Evolutionary conservation across 2,888 invertebrate species (phyloP), one percentile per base, ranked within the genome.

Genomic region (Parnassius smintheus): DNA sequence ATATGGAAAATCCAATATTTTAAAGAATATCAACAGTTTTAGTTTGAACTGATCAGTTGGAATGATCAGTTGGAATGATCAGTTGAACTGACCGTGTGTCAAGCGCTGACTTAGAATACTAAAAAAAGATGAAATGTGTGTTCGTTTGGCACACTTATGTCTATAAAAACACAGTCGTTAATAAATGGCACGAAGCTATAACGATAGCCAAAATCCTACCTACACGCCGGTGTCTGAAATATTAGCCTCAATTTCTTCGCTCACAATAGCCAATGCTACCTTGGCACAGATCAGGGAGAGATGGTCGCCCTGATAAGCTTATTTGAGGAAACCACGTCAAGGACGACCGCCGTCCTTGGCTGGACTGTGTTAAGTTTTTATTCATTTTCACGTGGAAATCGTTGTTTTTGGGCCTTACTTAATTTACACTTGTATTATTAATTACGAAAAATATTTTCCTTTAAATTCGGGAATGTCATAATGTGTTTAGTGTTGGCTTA

Each of bases 221-320:
- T 25, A 25, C 25, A 25, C 25, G 25, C 25, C 25, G 3, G 25
- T 25, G 25, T 25, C 46, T n/a, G 12, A 48, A 45, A 22, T 18
- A 9, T 42, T 50, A 44, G 51, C 58, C 57, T 12, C 18, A 57
- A 57, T 57, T 57, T 41, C 52, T 41, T 11, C 1, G 18, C 4
- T n/a, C 13, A 25, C 22, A 49, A 53, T 61, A 56, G 46, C 56
- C 61, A 45, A 48, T 48, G 41, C 57, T 46, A 48, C 62, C 62
- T 62, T 62, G 62, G 57, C 62, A 62, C 54, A 57, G 62, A 62
- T 62, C 57, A 58, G 11, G 48, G 48, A 9, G 52, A 48, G 53
- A 54, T 58, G 49, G 3, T 46, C 53, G 44, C 11, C 52, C 22
- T 48, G 62, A 62, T 62, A 58, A 58, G 48, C 13, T 18, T 52